Conservation (phyloP, 2,888 invertebrate species). For the Perdita meconis region DNA sequence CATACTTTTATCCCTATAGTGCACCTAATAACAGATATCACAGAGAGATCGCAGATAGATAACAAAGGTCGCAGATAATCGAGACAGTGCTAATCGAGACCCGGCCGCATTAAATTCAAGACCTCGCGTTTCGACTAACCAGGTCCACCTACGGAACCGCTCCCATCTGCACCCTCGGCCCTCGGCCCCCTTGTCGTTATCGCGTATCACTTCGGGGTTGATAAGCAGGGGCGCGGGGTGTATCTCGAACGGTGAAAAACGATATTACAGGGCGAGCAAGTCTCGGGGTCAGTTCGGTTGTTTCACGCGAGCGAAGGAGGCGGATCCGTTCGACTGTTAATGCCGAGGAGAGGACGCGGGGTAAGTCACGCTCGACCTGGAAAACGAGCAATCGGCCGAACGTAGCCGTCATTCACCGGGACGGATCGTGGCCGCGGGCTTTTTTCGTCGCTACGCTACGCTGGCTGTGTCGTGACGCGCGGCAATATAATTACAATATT, state of each 20-base stretch:
- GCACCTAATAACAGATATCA: no score
- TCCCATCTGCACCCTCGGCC: no score
- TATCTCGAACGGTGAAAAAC: conserved; percentile 32
- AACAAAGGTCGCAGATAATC: no score
- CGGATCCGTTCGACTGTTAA: conserved; percentile 39
- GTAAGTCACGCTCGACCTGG: conserved; percentile 65
- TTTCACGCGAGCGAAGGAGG: conserved; percentile 34
- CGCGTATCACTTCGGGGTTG: conserved; percentile 6
- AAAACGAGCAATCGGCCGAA: conserved; percentile 59
- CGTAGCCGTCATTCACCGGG: conserved; percentile 58
- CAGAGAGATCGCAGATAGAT: no score
- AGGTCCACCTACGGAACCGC: no score
- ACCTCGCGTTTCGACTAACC: no score
- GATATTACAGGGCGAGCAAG: conserved; percentile 26
- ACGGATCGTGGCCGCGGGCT: conserved; percentile 61
- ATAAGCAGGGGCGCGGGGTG: conserved; percentile 29
- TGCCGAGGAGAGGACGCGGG: conserved; percentile 34
- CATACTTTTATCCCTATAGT: no score
- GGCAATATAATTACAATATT: conserved; percentile 79
- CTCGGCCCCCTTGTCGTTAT: conserved; percentile 33
- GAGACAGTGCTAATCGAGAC: no score
- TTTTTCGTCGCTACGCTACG: conserved; percentile 52
- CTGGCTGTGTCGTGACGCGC: conserved; percentile 66
- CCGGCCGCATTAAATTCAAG: no score
- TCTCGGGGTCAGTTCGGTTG: conserved; percentile 15